A percentile compares a stretch with the other conserved stretches of the same genome.
These are phyloP conservation scores for Fabriciana adippe DNA, from an alignment of 2,888 invertebrate genomes.

Conservation along the genomic window DNA sequence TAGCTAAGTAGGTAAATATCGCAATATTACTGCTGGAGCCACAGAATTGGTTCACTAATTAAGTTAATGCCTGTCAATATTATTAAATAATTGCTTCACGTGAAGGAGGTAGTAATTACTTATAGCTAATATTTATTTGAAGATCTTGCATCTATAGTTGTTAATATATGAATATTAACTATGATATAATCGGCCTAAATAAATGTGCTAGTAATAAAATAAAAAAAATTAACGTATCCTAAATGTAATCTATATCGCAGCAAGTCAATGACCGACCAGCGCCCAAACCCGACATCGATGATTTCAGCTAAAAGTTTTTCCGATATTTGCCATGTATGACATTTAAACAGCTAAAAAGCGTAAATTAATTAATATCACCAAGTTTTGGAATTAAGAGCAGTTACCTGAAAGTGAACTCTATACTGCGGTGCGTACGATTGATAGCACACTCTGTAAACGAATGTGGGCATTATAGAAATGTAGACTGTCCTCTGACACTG, in stretches of 20 bases:
- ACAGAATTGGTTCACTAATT: slow-evolving; percentile 21
- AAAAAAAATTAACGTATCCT: background rate
- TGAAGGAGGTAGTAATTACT: background rate
- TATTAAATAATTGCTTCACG: slow-evolving; percentile 10
- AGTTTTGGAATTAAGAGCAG: slow-evolving; percentile 39
- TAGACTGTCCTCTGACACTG: slow-evolving; percentile 71
- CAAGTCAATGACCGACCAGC: slow-evolving; percentile 45
- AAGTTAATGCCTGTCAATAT: slow-evolving; percentile 18
- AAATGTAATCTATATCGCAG: background rate
- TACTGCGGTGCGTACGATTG: slow-evolving; percentile 55
- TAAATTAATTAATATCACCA: slow-evolving; percentile 45
- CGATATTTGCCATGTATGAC: slow-evolving; percentile 42
- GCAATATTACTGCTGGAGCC: background rate
- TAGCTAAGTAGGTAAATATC: slow-evolving; percentile 6
- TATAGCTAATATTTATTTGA: background rate
- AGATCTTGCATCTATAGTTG: background rate
- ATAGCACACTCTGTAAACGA: slow-evolving; percentile 51
- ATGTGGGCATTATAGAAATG: slow-evolving; percentile 51
- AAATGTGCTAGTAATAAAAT: too few relatives aligned
- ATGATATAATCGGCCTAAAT: background rate
- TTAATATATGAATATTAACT: slow-evolving; percentile 7
- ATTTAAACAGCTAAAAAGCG: slow-evolving; percentile 43
- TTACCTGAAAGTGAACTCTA: slow-evolving; percentile 56
- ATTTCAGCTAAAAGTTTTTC: slow-evolving; percentile 43
- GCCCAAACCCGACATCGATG: slow-evolving; percentile 38